Evolutionary conservation across 2,888 invertebrate genomes (phyloP).

Genomic region (Drosophila percnosoma): DNA sequence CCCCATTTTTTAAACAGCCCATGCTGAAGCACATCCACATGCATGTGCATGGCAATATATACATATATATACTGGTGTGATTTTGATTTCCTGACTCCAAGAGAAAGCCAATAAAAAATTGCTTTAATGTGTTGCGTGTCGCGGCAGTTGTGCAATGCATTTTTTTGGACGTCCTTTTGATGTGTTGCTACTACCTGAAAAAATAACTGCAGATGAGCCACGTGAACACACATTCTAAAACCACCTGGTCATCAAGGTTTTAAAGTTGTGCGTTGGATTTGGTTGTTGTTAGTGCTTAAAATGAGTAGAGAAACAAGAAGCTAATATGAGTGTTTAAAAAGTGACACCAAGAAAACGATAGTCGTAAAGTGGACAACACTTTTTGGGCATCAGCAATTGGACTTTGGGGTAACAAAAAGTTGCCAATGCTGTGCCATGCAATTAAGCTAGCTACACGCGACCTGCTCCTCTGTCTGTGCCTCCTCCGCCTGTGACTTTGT

Average conservation of each 20-base stretch:
- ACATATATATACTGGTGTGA: constrained; percentile 37
- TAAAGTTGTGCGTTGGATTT: constrained; percentile 15
- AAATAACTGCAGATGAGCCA: constrained; percentile 49
- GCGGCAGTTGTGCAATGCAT: constrained; percentile 52
- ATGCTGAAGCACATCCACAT: constrained; percentile 22
- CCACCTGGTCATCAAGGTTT: constrained; percentile 46
- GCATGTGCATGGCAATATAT: neutral
- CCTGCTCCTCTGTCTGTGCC: constrained; percentile 13
- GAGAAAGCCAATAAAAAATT: constrained; percentile 20
- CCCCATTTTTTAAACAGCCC: constrained; percentile 31
- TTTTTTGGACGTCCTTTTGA: neutral
- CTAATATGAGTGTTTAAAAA: constrained; percentile 55
- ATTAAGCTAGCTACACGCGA: constrained; percentile 61
- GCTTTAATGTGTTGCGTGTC: constrained; percentile 66
- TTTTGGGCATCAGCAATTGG: constrained; percentile 64
- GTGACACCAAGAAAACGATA: constrained; percentile 56
- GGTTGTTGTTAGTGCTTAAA: constrained; percentile 52
- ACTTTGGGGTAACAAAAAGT: constrained; percentile 63
- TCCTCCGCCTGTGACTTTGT: neutral
- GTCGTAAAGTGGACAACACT: constrained; percentile 33
- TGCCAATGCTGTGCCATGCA: constrained; percentile 72
- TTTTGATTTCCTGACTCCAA: constrained; percentile 57
- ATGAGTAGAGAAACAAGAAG: constrained; percentile 14
- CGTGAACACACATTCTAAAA: constrained; percentile 42
- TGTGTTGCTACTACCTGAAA: constrained; percentile 26